Evolutionary conservation across 2,888 invertebrate species (phyloP).

Genomic region (Panorpa germanica): DNA sequence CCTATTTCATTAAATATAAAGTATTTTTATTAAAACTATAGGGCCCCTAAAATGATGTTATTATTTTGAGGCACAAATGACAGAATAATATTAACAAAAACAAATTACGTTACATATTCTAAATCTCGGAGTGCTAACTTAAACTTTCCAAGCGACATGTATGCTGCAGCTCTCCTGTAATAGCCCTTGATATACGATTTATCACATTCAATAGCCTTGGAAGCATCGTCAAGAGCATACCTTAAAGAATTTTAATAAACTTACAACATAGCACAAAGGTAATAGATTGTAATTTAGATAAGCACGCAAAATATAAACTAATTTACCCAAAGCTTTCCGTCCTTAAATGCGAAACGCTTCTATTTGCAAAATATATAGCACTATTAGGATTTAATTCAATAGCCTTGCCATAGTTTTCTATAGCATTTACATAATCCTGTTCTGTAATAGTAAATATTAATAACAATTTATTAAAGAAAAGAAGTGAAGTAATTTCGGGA

Average conservation of each 20-base stretch:
- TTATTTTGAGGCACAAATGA: background rate
- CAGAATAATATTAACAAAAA: background rate
- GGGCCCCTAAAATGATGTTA: background rate
- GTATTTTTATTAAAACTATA: background rate
- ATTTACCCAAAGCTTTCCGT: slow-evolving; percentile 77
- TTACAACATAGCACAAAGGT: no score
- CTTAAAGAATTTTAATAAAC: no score
- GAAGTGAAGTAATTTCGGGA: background rate
- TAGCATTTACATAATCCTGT: slow-evolving; percentile 77
- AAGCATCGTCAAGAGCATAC: slow-evolving; percentile 81
- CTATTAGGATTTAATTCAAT: slow-evolving; percentile 67
- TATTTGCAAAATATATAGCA: slow-evolving; percentile 83
- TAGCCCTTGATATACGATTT: slow-evolving; percentile 87
- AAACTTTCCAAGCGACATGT: slow-evolving; percentile 96
- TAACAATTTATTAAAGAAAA: slow-evolving; percentile 3
- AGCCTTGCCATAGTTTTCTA: slow-evolving; percentile 72
- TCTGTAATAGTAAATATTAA: slow-evolving; percentile 43
- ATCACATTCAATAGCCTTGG: slow-evolving; percentile 79
- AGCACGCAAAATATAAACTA: background rate
- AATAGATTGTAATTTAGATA: no score
- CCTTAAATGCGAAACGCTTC: slow-evolving; percentile 87
- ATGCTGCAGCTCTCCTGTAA: slow-evolving; percentile 87
- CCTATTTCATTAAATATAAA: slow-evolving; percentile 28
- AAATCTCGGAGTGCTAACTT: slow-evolving; percentile 92
- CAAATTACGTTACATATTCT: slow-evolving; percentile 79